Base-by-base conservation (phyloP, 2,797 vertebrate species). In the Melanotaenia pygmaea region DNA sequence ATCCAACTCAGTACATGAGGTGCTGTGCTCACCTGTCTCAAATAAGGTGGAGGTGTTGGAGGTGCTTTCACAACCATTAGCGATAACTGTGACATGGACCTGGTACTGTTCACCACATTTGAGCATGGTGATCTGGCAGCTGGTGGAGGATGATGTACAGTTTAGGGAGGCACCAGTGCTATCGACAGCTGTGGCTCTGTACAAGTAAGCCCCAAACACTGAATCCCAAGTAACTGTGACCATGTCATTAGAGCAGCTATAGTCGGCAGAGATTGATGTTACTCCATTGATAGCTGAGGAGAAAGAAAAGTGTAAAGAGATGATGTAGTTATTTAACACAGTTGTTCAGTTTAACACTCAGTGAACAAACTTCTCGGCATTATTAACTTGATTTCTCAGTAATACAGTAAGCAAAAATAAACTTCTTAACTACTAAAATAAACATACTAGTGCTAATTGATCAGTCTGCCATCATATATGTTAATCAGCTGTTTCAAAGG, bases 41-140 rank as follows among this genome's bases (percentile, higher is more conserved):
- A 96, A 94, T 13, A 5, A 1, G 35, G 61, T 14, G 3, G 74
- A 37, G 67, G 0, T 8, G 68, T 85, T 90, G 16, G 89, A 91
- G 28, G 38, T 86, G 70, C 72, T 94, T 62, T 85, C 80, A 10
- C 95, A 96, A 88, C 76, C 70, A 0, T 86, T 80, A 2, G 88
- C 89, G 47, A 93, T 72, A 24, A 90, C 84, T 0, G 60, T 82
- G 47, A 95, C 89, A 0, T 4, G 12, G 37, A 94, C 90, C 1
- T 2, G 3, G 64, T 95, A 96, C 38, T 4, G 77, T 77, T 93
- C 83, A 10, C 94, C 94, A 79, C 95, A 96, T 14, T 35, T 67
- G 37, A 95, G 85, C 30, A 22, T 30, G 22, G 59, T 59, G 24
- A 96, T 91, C 26, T 85, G 78, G 72, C 95, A 96, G 80, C 75